A percentile compares a stretch with the other conserved stretches of the same genome.
These are phyloP conservation scores for Magallana gigas DNA, from an alignment of 1,140 invertebrate genomes.

Conservation along the genomic window DNA sequence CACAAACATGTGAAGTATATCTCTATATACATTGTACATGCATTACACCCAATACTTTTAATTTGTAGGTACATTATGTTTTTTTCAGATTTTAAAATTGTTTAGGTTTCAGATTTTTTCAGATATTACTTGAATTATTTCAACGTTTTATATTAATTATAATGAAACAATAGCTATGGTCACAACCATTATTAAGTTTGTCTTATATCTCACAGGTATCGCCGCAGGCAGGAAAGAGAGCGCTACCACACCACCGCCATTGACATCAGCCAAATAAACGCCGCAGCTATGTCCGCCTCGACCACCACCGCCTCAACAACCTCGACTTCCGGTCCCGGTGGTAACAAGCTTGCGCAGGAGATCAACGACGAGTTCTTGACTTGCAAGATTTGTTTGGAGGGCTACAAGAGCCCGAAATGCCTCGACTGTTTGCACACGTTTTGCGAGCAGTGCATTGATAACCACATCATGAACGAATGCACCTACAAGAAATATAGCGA, in stretches of 20 bases:
- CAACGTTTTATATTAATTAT: too few relatives aligned
- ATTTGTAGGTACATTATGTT: too few relatives aligned
- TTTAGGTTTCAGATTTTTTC: too few relatives aligned
- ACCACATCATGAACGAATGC: slow-evolving; percentile 64
- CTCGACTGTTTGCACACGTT: slow-evolving; percentile 32
- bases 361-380: slow-evolving; percentile 41
- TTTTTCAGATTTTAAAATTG: too few relatives aligned
- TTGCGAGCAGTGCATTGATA: slow-evolving; percentile 41
- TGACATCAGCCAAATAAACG: slow-evolving; percentile 65
- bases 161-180: too few relatives aligned
- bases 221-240: slow-evolving; percentile 69
- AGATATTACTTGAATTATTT: too few relatives aligned
- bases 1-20: too few relatives aligned
- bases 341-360: slow-evolving; percentile 71
- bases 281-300: slow-evolving; percentile 46
- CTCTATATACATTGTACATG: too few relatives aligned
- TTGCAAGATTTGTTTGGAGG: slow-evolving; percentile 35
- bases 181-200: background rate
- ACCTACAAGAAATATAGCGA: slow-evolving; percentile 80
- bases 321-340: slow-evolving; percentile 59
- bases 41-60: too few relatives aligned
- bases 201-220: slow-evolving; percentile 65
- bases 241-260: slow-evolving; percentile 72
- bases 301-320: slow-evolving; percentile 47
- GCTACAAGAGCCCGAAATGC: slow-evolving; percentile 33